Evolutionary conservation across 1,140 invertebrate species (phyloP), one percentile per base, ranked within the genome.

Genomic region (Ceratina calcarata): DNA sequence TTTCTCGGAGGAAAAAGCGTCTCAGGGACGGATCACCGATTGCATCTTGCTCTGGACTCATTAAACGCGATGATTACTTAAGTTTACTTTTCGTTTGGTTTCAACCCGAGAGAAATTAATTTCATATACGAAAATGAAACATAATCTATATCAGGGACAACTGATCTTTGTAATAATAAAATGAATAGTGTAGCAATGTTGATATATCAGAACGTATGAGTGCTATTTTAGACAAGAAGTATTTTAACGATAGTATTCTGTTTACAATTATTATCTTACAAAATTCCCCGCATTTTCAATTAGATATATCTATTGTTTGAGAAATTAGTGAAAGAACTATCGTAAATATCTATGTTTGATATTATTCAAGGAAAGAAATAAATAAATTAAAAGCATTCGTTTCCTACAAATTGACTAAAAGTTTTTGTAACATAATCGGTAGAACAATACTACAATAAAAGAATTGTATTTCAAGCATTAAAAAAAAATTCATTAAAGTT

Each of bases 1-100:
- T 86, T 73, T 81, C 77, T 49, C 24, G 20, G 22, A 70, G 77
- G n/a, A 86, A 86, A 83, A 86, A 86, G 70, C 32, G 49, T 20
- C 24, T 32, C 79, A 53, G 45, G 78, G 62, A 24, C 60, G 75
- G 60, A 80, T 49, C 66, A 27, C n/a, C 16, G 62, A 16, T 64
- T 45, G 13, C 12, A 45, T 13, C 71, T 58, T 22, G 51, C 58
- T 27, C 65, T 15, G 49, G 6, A 58, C 55, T 45, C 20, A 37
- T 55, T 24, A 55, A 45, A 7, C 8, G 15, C 57, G 6, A 24
- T 45, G n/a, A 79, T 66, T 7, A n/a, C 13, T 45, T 2, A 10
- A 45, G 37, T 45, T 45, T 45, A 7, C 8, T 45, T 45, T 45
- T 7, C 37, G 37, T 45, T 45, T 45, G 37, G 8, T 10, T 45